These are phyloP conservation scores for Mionectes olivaceus DNA, from an alignment of 2,797 vertebrate species.

Conservation along the genomic window DNA sequence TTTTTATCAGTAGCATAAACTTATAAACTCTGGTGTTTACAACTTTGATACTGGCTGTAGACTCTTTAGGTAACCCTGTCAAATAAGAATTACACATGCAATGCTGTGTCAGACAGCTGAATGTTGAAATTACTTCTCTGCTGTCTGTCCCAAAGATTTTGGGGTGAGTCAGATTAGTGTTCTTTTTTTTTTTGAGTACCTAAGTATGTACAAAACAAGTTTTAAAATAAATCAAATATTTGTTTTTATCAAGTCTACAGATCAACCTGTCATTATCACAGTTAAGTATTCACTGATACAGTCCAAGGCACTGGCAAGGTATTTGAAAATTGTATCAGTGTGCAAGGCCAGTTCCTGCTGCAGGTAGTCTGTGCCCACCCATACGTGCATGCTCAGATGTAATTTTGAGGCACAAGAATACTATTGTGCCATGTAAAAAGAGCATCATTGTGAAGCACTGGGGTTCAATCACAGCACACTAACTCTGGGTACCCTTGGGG, in stretches of 20 bases:
- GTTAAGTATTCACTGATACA: not conserved
- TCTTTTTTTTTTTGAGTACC: not conserved
- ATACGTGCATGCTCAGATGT: rapidly evolving
- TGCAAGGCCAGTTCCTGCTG: not conserved
- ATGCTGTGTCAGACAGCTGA: not conserved
- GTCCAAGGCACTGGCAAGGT: not conserved
- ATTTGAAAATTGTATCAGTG: not conserved
- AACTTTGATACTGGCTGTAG: not conserved
- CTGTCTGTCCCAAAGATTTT: not conserved
- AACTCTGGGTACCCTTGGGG: not conserved
- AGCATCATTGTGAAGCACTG: not conserved
- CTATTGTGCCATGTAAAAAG: not conserved
- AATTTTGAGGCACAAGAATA: not conserved
- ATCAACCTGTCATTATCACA: not conserved
- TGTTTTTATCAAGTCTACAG: not conserved
- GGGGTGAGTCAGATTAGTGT: not conserved
- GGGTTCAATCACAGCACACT: not conserved
- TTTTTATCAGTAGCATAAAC: not conserved
- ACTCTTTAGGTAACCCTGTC: not conserved
- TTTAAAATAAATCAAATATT: not conserved
- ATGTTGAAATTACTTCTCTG: not conserved
- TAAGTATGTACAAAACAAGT: not conserved
- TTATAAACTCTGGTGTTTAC: not conserved
- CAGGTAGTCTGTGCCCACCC: not conserved
- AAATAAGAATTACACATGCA: not conserved